Evolutionary conservation across 2,797 vertebrate genomes (phyloP), one percentile per base, ranked within the genome.

Genomic region (Babyrousa celebensis): DNA sequence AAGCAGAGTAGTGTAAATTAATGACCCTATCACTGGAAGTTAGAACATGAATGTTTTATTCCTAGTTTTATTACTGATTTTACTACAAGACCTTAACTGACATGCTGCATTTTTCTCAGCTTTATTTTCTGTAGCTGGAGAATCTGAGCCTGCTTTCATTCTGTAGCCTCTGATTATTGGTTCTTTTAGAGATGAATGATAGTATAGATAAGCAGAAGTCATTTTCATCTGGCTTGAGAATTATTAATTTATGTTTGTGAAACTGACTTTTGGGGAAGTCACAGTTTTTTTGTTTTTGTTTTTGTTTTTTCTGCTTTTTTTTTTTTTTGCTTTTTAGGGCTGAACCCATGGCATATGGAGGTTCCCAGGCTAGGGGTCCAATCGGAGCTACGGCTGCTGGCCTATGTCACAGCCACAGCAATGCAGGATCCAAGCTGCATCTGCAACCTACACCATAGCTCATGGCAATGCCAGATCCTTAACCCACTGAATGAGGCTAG

Each of bases 41-140:
- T 48, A 92, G 40, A 91, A 71, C 6, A 23, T 52, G 63, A 92
- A 82, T 25, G 12, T 67, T 82, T 89, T 65, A 88, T 77, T 87
- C 54, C 89, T 86, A 71, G 25, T 29, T 87, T 95, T 88, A 72
- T 78, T 85, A 71, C 20, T 86, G 58, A 85, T 85, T 85, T 72
- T 77, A 84, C 25, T 36, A 29, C 0, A 0, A 86, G 56, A 88
- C 25, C 21, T 17, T 48, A 90, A 82, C 8, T 89, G 87, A 93
- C 10, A 18, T 14, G 5, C 9, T 80, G 4, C 40, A 20, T 80
- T 74, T 89, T 74, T 71, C 29, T 89, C 15, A 15, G n/a, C 40
- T 79, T 95, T 96, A 29, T 77, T 91, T 94, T 77, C 83, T 72
- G 40, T 52, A 48, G n/a, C 56, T 84, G 21, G 65, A 86, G 56